Conservation (phyloP, 1,140 invertebrate species). For the Conus betulinus region DNA sequence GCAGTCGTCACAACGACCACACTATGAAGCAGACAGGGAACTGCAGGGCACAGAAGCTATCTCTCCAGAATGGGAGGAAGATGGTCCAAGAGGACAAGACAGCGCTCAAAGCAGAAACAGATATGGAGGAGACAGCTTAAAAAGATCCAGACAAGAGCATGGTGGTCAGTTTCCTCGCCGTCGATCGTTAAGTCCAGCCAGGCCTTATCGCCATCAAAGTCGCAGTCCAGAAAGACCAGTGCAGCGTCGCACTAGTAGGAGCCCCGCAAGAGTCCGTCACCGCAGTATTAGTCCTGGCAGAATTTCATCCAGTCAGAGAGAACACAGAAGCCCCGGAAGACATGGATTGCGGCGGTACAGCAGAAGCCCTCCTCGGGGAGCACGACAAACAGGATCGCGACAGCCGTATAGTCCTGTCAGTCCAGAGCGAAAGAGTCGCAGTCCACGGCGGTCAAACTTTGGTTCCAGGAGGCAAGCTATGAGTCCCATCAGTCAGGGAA, state of each 20-base stretch:
- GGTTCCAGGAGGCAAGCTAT: not conserved
- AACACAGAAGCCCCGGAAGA: not conserved
- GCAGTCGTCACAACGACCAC: not conserved
- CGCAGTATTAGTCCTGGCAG: conserved; percentile 11
- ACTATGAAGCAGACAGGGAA: not conserved
- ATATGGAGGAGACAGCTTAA: not conserved
- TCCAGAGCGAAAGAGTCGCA: not conserved
- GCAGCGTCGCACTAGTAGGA: not conserved
- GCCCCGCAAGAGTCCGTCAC: not conserved
- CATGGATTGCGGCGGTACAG: not conserved
- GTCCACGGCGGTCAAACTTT: not conserved
- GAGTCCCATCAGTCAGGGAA: conserved; percentile 13
- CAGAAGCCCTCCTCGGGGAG: conserved; percentile 1
- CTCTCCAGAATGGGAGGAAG: conserved; percentile 32
- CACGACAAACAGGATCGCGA: not conserved
- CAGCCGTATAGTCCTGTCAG: not conserved
- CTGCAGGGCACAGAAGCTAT: conserved; percentile 31
- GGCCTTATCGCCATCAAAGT: not conserved
- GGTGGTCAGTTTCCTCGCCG: not conserved
- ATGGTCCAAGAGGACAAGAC: not conserved
- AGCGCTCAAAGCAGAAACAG: too few relatives aligned
- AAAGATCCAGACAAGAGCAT: not conserved
- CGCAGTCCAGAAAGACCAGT: not conserved
- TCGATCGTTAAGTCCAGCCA: conserved; percentile 3
- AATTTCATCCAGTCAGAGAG: not conserved